Evolutionary conservation across 2,797 vertebrate species (phyloP).

Genomic region (Acrossocheilus wenchowensis): DNA sequence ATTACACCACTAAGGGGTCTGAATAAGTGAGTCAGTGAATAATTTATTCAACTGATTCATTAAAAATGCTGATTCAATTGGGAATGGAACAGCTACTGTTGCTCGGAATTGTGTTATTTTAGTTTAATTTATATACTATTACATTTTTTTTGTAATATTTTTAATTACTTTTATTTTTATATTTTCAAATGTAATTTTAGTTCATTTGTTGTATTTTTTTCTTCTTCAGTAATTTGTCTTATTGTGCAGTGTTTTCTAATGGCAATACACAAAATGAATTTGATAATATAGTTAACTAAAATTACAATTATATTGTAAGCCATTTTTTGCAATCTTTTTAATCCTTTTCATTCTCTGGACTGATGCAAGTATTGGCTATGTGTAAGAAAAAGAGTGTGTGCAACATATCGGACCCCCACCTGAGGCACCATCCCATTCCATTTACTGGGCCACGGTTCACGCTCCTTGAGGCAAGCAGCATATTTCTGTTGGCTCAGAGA

Average conservation of each 20-base stretch:
- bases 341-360: background rate
- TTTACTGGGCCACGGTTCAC: slow-evolving; percentile 62
- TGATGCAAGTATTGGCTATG: slow-evolving; percentile 21
- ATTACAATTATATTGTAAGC: background rate
- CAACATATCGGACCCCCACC: slow-evolving; percentile 23
- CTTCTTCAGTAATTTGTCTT: background rate
- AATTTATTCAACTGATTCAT: background rate
- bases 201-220: background rate
- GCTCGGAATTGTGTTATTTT: background rate
- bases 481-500: slow-evolving; percentile 71
- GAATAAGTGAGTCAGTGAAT: background rate
- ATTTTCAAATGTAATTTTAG: background rate
- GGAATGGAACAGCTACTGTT: background rate
- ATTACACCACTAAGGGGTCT: background rate
- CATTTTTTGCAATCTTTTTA: background rate
- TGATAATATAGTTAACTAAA: background rate
- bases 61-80: background rate
- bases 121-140: background rate
- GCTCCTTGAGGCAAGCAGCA: slow-evolving; percentile 69
- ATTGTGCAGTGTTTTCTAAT: slow-evolving; percentile 40
- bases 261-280: slow-evolving; percentile 25
- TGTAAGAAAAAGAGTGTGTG: slow-evolving; percentile 26
- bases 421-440: slow-evolving; percentile 55
- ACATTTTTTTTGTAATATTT: background rate
- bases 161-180: background rate